Conservation (phyloP, 1,140 invertebrate genomes). For the Tetranychus urticae region DNA sequence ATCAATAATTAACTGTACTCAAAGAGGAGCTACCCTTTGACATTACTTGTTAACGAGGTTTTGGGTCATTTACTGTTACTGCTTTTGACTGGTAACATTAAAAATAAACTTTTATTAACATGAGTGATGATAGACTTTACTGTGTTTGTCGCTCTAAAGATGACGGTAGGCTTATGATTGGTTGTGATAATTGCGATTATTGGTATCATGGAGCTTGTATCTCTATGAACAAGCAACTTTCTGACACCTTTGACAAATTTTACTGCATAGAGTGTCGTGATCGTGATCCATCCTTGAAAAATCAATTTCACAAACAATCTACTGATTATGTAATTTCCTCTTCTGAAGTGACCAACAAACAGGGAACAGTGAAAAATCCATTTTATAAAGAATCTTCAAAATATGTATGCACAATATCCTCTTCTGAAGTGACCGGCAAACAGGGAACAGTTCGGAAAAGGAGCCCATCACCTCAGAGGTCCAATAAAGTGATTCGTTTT, state of each 20-base stretch:
- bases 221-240: conserved; percentile 70
- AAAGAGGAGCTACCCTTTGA: too few relatives aligned
- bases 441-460: background rate
- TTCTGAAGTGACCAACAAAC: background rate
- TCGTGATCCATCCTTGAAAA: conserved; percentile 53
- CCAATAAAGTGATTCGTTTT: background rate
- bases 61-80: too few relatives aligned
- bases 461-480: background rate
- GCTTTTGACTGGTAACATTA: background rate
- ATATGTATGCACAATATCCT: too few relatives aligned
- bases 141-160: conserved; percentile 83
- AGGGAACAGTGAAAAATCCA: background rate
- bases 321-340: too few relatives aligned
- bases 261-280: conserved; percentile 41
- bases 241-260: conserved; percentile 76
- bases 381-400: conserved; percentile 36
- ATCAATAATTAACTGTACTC: too few relatives aligned
- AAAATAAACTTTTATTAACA: background rate
- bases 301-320: conserved; percentile 36
- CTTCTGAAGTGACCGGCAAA: background rate
- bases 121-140: conserved; percentile 39
- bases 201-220: conserved; percentile 98
- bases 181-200: conserved; percentile 87
- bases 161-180: conserved; percentile 85
- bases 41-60: too few relatives aligned